A percentile compares a stretch with the other conserved stretches of the same genome.
Conservation (phyloP, 2,797 vertebrate genomes). For the Enteromius anoplus region DNA sequence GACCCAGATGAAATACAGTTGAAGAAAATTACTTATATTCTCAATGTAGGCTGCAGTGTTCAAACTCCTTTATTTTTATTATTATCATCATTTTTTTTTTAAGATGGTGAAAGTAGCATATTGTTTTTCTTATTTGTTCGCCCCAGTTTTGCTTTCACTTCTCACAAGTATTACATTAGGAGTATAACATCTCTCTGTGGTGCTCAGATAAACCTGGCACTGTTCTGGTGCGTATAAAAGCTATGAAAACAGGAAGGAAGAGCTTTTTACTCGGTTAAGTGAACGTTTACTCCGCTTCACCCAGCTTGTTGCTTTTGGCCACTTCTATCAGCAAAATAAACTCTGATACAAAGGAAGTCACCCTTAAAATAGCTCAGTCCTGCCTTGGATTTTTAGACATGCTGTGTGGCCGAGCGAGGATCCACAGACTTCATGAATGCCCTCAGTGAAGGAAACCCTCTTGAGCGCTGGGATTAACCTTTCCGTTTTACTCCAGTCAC, state of each 20-base stretch:
- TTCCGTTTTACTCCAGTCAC: constrained; percentile 32
- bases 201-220: constrained; percentile 58
- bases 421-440: constrained; percentile 61
- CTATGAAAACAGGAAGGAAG: constrained; percentile 71
- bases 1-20: constrained; percentile 60
- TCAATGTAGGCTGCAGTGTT: neutral
- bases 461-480: constrained; percentile 56
- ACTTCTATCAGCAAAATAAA: constrained; percentile 73
- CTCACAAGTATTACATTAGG: neutral
- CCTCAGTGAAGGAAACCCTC: constrained; percentile 31
- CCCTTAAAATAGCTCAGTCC: constrained; percentile 72
- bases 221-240: constrained; percentile 61
- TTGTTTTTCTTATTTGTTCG: neutral
- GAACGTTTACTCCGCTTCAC: constrained; percentile 66
- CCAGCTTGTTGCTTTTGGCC: constrained; percentile 77
- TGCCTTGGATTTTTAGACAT: constrained; percentile 58
- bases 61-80: neutral
- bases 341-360: constrained; percentile 76
- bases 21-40: constrained; percentile 29
- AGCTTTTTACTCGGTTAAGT: constrained; percentile 68
- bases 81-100: neutral
- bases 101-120: neutral
- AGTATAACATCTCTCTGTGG: constrained; percentile 50
- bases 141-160: neutral
- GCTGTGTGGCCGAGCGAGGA: constrained; percentile 75